These are phyloP conservation scores for Lymantria monacha DNA, from an alignment of 2,888 invertebrate species.

Conservation along the genomic window DNA sequence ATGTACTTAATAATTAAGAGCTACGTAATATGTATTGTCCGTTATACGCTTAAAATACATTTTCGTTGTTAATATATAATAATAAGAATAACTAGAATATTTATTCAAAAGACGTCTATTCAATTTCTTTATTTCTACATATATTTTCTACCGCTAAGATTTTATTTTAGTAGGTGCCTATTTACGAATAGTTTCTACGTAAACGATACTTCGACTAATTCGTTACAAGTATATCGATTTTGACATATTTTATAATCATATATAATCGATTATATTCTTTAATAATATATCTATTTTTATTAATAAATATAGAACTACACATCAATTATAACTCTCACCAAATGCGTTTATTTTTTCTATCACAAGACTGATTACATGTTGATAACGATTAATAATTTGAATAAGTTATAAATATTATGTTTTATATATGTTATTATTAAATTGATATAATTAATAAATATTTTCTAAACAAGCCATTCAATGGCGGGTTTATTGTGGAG, in stretches of 20 bases:
- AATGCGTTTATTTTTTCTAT: constrained; percentile 8
- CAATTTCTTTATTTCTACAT: neutral
- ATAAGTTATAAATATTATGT: no score
- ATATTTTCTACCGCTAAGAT: neutral
- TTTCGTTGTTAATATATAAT: constrained; percentile 24
- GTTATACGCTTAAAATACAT: constrained; percentile 14
- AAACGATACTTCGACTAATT: no score
- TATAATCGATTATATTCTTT: neutral
- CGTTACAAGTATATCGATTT: neutral
- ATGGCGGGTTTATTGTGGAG: constrained; percentile 50
- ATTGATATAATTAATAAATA: no score
- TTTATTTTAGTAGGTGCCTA: neutral
- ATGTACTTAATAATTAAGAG: neutral
- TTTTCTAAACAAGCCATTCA: constrained; percentile 70
- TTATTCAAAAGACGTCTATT: neutral
- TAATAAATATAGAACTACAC: constrained; percentile 3
- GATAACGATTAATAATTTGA: neutral
- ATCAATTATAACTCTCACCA: constrained; percentile 3
- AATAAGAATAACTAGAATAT: neutral
- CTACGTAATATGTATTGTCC: neutral
- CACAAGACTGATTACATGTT: constrained; percentile 4
- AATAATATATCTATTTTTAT: neutral
- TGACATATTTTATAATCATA: neutral
- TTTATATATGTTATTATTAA: neutral
- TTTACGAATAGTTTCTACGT: neutral